Base-by-base conservation (phyloP, 2,888 invertebrate genomes). In the Sepiola atlantica region DNA sequence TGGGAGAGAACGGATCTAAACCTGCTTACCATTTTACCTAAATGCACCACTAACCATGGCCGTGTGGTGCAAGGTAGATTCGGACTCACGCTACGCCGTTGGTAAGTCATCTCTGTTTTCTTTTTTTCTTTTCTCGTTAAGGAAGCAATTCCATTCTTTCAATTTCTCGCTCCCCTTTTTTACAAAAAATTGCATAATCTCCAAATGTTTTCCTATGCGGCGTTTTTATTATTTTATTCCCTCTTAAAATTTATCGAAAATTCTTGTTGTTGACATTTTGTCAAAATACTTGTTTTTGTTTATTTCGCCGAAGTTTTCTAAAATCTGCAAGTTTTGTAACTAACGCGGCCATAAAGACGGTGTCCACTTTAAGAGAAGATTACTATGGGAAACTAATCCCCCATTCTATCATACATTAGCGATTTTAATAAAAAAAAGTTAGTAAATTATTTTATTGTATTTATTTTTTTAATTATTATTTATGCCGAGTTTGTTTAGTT, bases 1-100 rank as follows among this genome's bases (percentile, higher is more conserved):
- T 77, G n/a, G n/a, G n/a, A 16, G n/a, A n/a, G 32, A 77, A 77
- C n/a, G n/a, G 77, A 77, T 77, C n/a, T 77, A 77, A 77, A 77
- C n/a, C 77, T 77, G 77, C 77, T 77, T 77, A 77, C 77, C n/a
- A 77, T n/a, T 77, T 77, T 77, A 77, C 77, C 77, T 77, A n/a
- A 77, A 77, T 77, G 77, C 77, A 32, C n/a, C 77, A 77, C 77
- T 77, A 77, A 77, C n/a, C 77, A 77, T 77, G 77, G 77, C n/a
- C n/a, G 77, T 77, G 77, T 77, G 77, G 77, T 32, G 77, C n/a
- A 77, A 77, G 77, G 77, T 77, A 77, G 77, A 77, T 77, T 77
- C 77, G 77, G 77, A 77, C n/a, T n/a, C 77, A 77, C 77, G 77
- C 77, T 77, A 77, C 77, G 77, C 77, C n/a, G 77, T 77, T 77